Conservation (phyloP, 2,888 invertebrate species). For the Hartigia nigra region DNA sequence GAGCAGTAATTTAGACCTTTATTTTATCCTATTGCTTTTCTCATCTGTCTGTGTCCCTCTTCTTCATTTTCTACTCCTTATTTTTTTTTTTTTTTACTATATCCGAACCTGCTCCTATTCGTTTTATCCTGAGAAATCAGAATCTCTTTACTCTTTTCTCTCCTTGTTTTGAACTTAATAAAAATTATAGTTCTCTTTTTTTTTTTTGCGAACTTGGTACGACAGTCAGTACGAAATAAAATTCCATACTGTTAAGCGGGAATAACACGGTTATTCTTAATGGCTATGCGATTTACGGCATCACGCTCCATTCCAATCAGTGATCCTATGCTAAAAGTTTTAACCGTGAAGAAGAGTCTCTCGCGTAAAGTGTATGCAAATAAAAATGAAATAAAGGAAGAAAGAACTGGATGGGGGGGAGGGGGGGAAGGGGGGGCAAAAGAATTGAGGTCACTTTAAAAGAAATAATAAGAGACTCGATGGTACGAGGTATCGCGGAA, state of each 20-base stretch:
- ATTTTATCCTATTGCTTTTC: conserved; percentile 1
- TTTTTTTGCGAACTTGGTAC: background rate
- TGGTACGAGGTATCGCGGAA: conserved; percentile 15
- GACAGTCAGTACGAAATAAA: background rate
- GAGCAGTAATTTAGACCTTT: conserved; percentile 10
- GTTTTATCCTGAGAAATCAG: background rate
- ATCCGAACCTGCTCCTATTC: background rate
- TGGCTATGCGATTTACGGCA: background rate
- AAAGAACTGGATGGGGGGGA: background rate
- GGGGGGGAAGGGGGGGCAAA: background rate
- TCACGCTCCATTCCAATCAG: background rate
- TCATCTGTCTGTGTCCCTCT: background rate
- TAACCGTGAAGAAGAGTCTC: background rate
- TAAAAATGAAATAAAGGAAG: background rate
- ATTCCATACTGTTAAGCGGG: background rate
- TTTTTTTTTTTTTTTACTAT: background rate
- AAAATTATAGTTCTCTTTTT: background rate
- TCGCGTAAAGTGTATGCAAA: background rate
- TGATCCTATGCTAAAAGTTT: background rate
- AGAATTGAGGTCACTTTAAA: background rate
- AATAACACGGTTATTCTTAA: background rate
- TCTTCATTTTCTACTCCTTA: background rate
- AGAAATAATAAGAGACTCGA: background rate
- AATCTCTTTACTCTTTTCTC: background rate
- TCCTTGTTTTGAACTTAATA: background rate